Percentiles rank a stretch among this genome's conserved stretches.
These are phyloP conservation scores for Channa striata DNA, from an alignment of 2,797 vertebrate species.

Conservation along the genomic window DNA sequence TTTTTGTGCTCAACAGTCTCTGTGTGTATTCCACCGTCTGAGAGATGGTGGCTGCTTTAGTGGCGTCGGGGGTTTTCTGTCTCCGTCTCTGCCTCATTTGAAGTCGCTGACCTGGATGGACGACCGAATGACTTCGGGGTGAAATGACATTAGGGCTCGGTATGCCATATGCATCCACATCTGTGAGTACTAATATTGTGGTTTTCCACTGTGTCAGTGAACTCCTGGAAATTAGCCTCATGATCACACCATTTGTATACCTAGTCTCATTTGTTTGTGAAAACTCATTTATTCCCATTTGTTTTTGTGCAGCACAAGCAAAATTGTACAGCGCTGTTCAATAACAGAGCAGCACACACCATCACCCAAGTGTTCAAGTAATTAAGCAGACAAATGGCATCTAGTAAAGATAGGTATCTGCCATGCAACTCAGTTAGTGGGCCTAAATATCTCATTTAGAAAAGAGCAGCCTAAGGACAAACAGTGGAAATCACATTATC, in stretches of 20 bases:
- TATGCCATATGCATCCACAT: constrained; percentile 41
- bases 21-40: constrained; percentile 61
- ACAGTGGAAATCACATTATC: constrained; percentile 75
- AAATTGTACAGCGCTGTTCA: constrained; percentile 2
- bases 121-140: constrained; percentile 61
- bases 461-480: constrained; percentile 69
- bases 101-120: constrained; percentile 77
- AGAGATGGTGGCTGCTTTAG: constrained; percentile 19
- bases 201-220: background rate
- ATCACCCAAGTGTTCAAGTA: constrained; percentile 50
- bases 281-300: constrained; percentile 9
- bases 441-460: constrained; percentile 68
- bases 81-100: constrained; percentile 59
- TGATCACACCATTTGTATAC: constrained; percentile 11
- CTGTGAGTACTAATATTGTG: background rate
- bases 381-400: constrained; percentile 73
- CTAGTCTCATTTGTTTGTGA: constrained; percentile 1
- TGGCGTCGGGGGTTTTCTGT: background rate
- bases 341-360: constrained; percentile 15
- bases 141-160: constrained; percentile 31
- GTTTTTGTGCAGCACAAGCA: constrained; percentile 8
- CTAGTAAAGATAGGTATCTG: constrained; percentile 64
- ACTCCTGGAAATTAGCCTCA: background rate
- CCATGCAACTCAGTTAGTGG: constrained; percentile 63
- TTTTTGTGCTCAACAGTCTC: constrained; percentile 54